Base-by-base conservation (phyloP, 2,888 invertebrate species). In the Noctuana brunneofusca region DNA sequence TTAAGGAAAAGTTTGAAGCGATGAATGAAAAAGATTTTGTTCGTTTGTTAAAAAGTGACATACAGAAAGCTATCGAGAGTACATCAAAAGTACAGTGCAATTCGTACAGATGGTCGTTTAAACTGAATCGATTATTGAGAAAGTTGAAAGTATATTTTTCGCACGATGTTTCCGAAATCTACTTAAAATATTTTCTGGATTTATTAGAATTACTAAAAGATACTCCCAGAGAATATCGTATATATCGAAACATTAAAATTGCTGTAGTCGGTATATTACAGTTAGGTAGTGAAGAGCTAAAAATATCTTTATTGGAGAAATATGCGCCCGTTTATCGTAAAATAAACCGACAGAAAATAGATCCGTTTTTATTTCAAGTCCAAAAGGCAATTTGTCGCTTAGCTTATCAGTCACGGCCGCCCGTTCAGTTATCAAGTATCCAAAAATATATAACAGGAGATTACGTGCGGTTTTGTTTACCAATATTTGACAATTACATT, bases 101-200 rank as follows among this genome's bases (percentile, higher is more conserved):
- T 41, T 9, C 52, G 69, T 63, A 62, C 12, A 49, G 18, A 58
- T 41, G 30, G 65, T 8, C 27, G 0, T 64, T 71, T 32, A 67
- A 67, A 38, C 59, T 81, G 0, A 77, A 71, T 35, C 64, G 41
- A 2, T 67, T 86, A 1, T 63, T 83, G 12, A 76, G 69, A 50
- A 84, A 82, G 69, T 55, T 87, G 3, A 80, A 70, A 71, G 70
- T 79, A 53, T 87, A 84, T 65, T 87, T 83, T 67, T 59, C 72
- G 8, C 64, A 76, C 56, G 84, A 85, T 65, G 57, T 84, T 27
- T 72, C 78, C 0, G 71, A 74, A 60, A 65, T 75, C 20, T 80
- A 71, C 65, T 53, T 80, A 3, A 64, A 69, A 8, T 75, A 75
- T 48, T 81, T 76, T 38, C 63, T 69, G 2, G 56, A 69, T 49